Percentiles rank a stretch among this genome's conserved stretches.
Conservation (phyloP, 2,113 vertebrate species). For the Chaetura pelagica region DNA sequence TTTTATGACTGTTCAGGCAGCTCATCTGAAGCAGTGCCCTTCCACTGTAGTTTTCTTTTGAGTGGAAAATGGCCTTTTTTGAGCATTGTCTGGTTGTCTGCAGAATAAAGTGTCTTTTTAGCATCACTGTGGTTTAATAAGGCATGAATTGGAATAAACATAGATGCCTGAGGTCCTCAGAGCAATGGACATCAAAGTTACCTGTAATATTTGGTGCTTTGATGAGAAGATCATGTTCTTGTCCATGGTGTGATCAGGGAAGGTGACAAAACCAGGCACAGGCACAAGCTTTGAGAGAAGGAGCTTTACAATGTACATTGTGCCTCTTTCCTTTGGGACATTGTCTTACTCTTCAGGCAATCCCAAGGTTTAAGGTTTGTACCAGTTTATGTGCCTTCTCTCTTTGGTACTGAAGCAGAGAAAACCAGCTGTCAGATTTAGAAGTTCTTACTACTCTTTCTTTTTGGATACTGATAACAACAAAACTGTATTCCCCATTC, state of each 20-base stretch:
- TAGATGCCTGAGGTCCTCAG: neutral
- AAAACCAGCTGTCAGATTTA: neutral
- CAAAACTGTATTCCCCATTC: neutral
- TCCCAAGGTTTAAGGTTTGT: neutral
- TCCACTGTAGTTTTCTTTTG: neutral
- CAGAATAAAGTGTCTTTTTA: neutral
- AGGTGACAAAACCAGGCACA: neutral
- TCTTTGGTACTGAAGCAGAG: neutral
- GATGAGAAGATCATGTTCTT: neutral
- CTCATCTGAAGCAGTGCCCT: neutral
- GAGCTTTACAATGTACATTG: too few species aligned
- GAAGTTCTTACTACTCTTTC: neutral
- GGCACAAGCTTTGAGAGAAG: neutral
- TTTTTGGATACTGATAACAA: neutral
- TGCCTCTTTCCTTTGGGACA: neutral
- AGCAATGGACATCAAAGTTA: neutral
- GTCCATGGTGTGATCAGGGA: neutral
- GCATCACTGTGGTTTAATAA: neutral
- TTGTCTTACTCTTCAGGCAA: neutral
- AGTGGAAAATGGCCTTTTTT: neutral
- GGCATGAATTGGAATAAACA: neutral
- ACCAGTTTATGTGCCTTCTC: neutral
- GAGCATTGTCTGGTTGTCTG: neutral
- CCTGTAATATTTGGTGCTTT: neutral
- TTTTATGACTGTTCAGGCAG: neutral